phyloP scores from a whole-genome alignment of 2,888 invertebrate genomes.

The Sesamia inferens region DNA sequence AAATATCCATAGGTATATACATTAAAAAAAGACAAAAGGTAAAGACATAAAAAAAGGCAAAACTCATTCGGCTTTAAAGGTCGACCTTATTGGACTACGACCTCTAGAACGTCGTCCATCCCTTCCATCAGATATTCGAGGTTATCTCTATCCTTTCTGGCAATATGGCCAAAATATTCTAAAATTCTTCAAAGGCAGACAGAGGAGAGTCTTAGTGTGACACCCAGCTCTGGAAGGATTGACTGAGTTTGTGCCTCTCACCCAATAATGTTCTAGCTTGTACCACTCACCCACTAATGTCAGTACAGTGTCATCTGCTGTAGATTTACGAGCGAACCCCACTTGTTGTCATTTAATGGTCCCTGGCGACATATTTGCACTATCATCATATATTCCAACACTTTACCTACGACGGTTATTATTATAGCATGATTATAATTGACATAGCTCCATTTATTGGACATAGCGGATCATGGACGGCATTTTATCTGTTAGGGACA shows the following conservation, averaged over 20 bases:
- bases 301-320: constrained; percentile 67
- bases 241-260: constrained; percentile 37
- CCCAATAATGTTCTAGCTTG: constrained; percentile 53
- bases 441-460: constrained; percentile 44
- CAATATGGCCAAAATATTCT: too few species aligned
- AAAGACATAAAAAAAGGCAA: too few species aligned
- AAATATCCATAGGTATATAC: too few species aligned
- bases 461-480: constrained; percentile 1
- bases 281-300: constrained; percentile 54
- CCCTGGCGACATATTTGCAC: constrained; percentile 53
- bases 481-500: constrained; percentile 27
- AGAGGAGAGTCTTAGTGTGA: too few species aligned
- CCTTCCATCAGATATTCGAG: too few species aligned
- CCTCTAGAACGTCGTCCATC: too few species aligned
- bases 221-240: too few species aligned
- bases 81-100: too few species aligned
- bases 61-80: too few species aligned
- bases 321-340: constrained; percentile 69
- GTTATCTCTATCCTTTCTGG: too few species aligned
- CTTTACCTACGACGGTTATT: constrained; percentile 33
- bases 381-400: constrained; percentile 32
- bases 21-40: too few species aligned
- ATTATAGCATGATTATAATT: constrained; percentile 36
- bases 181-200: too few species aligned
- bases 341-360: constrained; percentile 61